These are phyloP conservation scores for Cremastobaeus sp. DNA, from an alignment of 2,888 invertebrate species.

Conservation along the genomic window DNA sequence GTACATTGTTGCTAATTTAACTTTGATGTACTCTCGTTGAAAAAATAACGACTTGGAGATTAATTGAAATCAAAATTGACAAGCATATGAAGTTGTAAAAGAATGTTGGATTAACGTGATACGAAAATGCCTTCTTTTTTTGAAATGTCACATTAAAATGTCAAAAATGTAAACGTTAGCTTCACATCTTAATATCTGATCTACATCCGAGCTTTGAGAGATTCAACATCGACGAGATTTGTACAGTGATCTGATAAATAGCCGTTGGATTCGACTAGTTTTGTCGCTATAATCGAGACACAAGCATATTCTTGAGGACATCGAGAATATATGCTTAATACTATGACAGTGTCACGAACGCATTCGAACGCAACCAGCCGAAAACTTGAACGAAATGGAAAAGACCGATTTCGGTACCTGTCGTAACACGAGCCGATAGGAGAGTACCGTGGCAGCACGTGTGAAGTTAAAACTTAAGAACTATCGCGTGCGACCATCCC, in stretches of 20 bases:
- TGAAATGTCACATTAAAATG: not conserved
- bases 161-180: conserved; percentile 1
- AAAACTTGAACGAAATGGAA: conserved; percentile 74
- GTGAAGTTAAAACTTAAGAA: conserved; percentile 71
- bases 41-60: too few species aligned
- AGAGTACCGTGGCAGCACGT: conserved; percentile 62
- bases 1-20: conserved; percentile 30
- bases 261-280: conserved; percentile 40
- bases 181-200: conserved; percentile 23
- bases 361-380: conserved; percentile 65
- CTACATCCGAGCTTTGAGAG: not conserved
- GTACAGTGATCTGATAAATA: conserved; percentile 27
- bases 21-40: too few species aligned
- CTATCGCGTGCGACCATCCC: conserved; percentile 61
- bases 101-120: too few species aligned
- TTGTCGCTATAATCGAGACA: conserved; percentile 41
- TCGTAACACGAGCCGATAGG: conserved; percentile 71
- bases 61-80: too few species aligned
- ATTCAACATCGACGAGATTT: not conserved
- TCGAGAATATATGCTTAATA: conserved; percentile 38
- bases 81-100: too few species aligned
- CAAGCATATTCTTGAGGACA: conserved; percentile 4
- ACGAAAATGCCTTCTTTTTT: not conserved
- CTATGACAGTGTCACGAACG: conserved; percentile 46
- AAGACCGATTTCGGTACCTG: conserved; percentile 69